Conservation (phyloP, 23 tunicate species). For the Aplidium turbinatum region DNA sequence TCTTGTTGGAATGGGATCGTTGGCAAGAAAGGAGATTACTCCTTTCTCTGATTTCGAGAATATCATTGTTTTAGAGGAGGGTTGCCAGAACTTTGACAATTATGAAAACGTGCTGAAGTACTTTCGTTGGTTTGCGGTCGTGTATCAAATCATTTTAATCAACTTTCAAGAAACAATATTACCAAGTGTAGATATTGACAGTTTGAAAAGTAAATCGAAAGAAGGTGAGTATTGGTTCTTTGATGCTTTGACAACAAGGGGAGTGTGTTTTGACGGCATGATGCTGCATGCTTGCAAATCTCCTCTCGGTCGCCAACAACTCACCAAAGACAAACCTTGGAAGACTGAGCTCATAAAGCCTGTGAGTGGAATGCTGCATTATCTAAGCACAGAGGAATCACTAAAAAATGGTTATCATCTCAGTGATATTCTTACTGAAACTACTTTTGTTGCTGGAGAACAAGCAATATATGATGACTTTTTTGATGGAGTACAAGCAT, state of each 20-base stretch:
- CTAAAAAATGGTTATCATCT: constrained; percentile 38
- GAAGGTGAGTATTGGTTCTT: constrained; percentile 28
- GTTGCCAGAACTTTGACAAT: background rate
- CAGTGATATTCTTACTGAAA: constrained; percentile 35
- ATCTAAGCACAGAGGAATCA: constrained; percentile 15
- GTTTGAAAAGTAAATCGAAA: background rate
- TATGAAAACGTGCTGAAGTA: background rate
- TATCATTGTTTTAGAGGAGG: constrained; percentile 7
- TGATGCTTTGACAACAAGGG: constrained; percentile 32
- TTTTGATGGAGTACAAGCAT: background rate
- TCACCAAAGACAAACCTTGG: constrained; percentile 10
- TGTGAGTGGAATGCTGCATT: constrained; percentile 34
- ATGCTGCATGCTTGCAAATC: constrained; percentile 27
- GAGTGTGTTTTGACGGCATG: constrained; percentile 46
- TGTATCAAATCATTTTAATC: too few relatives aligned
- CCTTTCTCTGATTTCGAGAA: constrained; percentile 5
- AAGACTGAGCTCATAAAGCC: constrained; percentile 38
- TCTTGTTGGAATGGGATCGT: background rate
- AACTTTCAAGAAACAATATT: constrained; percentile 6
- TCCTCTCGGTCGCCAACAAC: constrained; percentile 41
- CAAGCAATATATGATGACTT: constrained; percentile 7
- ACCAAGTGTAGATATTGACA: background rate
- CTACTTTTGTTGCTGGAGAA: constrained; percentile 40
- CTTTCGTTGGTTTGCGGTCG: constrained; percentile 8
- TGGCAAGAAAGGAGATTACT: background rate